Percentiles rank a stretch among this genome's conserved stretches.
Evolutionary conservation across 23 tunicate species (phyloP).

Genomic region (Clavelina lepadiformis): DNA sequence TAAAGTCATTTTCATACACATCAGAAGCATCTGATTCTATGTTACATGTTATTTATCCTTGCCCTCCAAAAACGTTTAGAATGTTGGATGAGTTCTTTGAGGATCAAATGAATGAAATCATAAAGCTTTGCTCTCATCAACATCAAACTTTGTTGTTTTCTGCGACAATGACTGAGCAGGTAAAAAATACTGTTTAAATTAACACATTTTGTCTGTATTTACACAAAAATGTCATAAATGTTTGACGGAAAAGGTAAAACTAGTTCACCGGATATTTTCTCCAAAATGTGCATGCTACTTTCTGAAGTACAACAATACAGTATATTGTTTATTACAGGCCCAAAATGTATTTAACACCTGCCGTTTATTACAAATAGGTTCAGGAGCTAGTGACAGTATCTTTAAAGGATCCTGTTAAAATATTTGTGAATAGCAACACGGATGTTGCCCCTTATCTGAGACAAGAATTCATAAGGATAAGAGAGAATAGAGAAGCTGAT

Average conservation of each 20-base stretch:
- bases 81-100: slow-evolving; percentile 97
- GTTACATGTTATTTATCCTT: not conserved
- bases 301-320: too few relatives aligned
- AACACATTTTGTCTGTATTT: too few relatives aligned
- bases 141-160: slow-evolving; percentile 96
- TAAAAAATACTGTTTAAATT: not conserved
- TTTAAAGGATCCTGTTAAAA: slow-evolving; percentile 66
- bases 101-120: slow-evolving; percentile 96
- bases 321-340: too few relatives aligned
- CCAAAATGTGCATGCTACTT: too few relatives aligned
- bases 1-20: not conserved
- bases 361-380: slow-evolving; percentile 22
- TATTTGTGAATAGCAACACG: slow-evolving; percentile 81
- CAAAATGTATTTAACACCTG: too few relatives aligned
- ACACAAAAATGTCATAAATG: too few relatives aligned
- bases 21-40: not conserved
- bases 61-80: slow-evolving; percentile 7
- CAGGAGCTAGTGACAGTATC: slow-evolving; percentile 75
- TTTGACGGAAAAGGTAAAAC: too few relatives aligned
- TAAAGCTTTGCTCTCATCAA: slow-evolving; percentile 67
- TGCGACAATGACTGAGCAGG: slow-evolving; percentile 82
- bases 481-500: slow-evolving; percentile 86
- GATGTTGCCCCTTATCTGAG: slow-evolving; percentile 92
- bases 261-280: too few relatives aligned
- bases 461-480: slow-evolving; percentile 88